These are phyloP conservation scores for Cranoglanis bouderius DNA, from an alignment of 2,113 vertebrate genomes.

Conservation along the genomic window DNA sequence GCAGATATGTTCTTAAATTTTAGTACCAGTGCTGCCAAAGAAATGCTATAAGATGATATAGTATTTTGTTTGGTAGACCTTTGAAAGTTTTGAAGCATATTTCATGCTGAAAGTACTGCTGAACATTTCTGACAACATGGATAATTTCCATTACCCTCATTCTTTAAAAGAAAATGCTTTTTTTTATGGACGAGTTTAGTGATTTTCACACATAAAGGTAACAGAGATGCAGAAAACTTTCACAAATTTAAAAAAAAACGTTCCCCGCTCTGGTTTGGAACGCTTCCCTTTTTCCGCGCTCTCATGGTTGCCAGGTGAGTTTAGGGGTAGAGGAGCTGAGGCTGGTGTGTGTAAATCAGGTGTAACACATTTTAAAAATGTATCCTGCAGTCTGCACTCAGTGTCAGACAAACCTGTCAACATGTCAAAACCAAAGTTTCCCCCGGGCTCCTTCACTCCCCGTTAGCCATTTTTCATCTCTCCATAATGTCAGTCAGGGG, in stretches of 20 bases:
- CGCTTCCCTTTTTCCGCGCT: not conserved
- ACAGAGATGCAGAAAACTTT: not conserved
- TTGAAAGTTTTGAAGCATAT: not conserved
- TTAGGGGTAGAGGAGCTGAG: not conserved
- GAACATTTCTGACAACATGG: not conserved
- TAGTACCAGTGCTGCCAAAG: not conserved
- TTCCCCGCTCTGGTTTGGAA: not conserved
- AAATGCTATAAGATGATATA: not conserved
- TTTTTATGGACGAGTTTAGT: not conserved
- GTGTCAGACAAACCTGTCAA: constrained; percentile 5
- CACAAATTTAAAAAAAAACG: not conserved
- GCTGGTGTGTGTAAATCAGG: constrained; percentile 7
- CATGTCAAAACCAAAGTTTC: constrained; percentile 21
- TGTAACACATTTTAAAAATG: not conserved
- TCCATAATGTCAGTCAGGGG: constrained; percentile 6
- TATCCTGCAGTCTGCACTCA: constrained; percentile 13
- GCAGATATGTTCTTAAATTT: not conserved
- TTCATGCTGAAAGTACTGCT: not conserved
- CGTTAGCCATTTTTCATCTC: constrained; percentile 27
- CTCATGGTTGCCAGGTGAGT: not conserved
- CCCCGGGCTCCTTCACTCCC: not conserved
- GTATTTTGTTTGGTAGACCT: not conserved
- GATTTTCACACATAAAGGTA: not conserved
- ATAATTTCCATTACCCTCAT: not conserved
- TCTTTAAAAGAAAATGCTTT: not conserved